Evolutionary conservation across 2,888 invertebrate species (phyloP).

Genomic region (Aphrophora alni): DNA sequence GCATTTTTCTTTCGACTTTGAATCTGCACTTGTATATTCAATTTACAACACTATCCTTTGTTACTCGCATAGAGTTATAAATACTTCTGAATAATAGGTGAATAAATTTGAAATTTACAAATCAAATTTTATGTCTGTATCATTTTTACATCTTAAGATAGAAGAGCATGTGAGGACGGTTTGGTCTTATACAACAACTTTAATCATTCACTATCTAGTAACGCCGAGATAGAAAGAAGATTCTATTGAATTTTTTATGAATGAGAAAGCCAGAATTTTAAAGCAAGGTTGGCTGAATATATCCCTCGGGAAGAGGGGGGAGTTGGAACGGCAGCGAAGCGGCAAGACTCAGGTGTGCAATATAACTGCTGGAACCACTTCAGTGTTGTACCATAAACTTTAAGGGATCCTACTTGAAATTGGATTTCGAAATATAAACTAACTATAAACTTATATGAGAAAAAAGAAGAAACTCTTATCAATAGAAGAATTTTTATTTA

Average conservation of each 20-base stretch:
- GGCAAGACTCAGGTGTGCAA: not conserved
- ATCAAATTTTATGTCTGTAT: too few species aligned
- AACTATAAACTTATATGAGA: not conserved
- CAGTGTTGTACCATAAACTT: not conserved
- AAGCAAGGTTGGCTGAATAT: not conserved
- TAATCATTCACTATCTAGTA: not conserved
- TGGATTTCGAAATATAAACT: not conserved
- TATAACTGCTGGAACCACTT: not conserved
- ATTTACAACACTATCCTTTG: too few species aligned
- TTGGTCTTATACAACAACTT: not conserved
- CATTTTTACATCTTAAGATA: not conserved
- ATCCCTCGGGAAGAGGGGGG: not conserved
- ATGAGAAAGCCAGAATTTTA: conserved; percentile 2
- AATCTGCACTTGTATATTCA: too few species aligned
- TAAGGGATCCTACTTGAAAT: not conserved
- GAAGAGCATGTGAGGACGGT: not conserved
- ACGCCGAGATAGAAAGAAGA: not conserved
- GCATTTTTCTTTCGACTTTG: too few species aligned
- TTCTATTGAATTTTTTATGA: not conserved
- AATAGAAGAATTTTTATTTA: too few species aligned
- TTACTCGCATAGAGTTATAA: too few species aligned
- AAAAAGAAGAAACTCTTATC: too few species aligned
- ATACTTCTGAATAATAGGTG: too few species aligned
- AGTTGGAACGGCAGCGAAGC: too few species aligned
- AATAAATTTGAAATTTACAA: too few species aligned